Evolutionary conservation across 2,797 vertebrate species (phyloP).

Genomic region (Leontocebus nigricollis): DNA sequence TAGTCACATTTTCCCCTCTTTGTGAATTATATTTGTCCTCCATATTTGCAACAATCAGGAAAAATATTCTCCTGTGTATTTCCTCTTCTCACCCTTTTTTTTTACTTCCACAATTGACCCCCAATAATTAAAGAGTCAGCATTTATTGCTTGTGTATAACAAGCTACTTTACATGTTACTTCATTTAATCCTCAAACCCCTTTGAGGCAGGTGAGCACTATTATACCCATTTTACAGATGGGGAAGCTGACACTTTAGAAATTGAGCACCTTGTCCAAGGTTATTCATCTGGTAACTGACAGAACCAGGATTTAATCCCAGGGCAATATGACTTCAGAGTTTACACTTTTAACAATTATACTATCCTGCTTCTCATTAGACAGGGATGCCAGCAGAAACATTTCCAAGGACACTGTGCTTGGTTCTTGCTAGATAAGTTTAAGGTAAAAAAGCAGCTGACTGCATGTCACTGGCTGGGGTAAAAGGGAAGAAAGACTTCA

Average conservation of each 20-base stretch:
- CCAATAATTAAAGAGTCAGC: not conserved
- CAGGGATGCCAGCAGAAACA: constrained; percentile 8
- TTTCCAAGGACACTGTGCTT: not conserved
- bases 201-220: not conserved
- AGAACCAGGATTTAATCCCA: constrained; percentile 29
- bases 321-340: not conserved
- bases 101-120: not conserved
- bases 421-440: constrained; percentile 37
- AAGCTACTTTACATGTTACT: not conserved
- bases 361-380: not conserved
- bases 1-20: not conserved
- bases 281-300: not conserved
- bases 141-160: not conserved
- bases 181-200: not conserved
- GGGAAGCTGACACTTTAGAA: not conserved
- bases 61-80: not conserved
- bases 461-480: not conserved
- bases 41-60: constrained; percentile 9
- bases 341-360: not conserved
- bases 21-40: constrained; percentile 9
- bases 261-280: not conserved
- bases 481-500: not conserved
- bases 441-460: not conserved
- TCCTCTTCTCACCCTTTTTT: not conserved
- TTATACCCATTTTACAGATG: not conserved